Evolutionary conservation across 2,888 invertebrate species (phyloP).

Genomic region (Gandaritis pyraliata): DNA sequence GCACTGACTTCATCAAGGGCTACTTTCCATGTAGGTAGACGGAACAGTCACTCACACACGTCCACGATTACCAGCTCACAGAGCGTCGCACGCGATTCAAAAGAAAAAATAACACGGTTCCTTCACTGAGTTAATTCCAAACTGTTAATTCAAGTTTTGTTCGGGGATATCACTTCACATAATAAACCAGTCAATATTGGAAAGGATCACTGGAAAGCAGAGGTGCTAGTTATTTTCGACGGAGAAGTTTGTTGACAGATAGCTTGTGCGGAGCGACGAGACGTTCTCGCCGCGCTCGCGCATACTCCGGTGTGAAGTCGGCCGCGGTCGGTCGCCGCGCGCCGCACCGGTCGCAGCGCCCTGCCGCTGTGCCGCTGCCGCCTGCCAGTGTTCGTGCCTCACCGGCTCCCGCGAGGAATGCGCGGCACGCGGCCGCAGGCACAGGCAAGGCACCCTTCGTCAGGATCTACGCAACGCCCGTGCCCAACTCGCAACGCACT

Average conservation of each 20-base stretch:
- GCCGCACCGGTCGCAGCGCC: constrained; percentile 53
- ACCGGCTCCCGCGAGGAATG: constrained; percentile 73
- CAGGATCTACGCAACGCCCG: constrained; percentile 69
- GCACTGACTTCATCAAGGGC: constrained; percentile 71
- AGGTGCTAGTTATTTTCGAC: constrained; percentile 70
- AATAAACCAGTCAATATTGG: constrained; percentile 71
- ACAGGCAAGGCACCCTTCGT: constrained; percentile 60
- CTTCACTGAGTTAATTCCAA: constrained; percentile 70
- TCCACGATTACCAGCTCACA: constrained; percentile 67
- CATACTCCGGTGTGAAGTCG: constrained; percentile 82
- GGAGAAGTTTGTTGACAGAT: constrained; percentile 82
- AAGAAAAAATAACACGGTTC: constrained; percentile 80
- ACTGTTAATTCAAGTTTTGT: constrained; percentile 63
- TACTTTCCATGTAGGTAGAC: constrained; percentile 76
- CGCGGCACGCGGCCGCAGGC: constrained; percentile 68
- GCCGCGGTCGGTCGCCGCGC: constrained; percentile 60
- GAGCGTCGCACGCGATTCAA: constrained; percentile 80
- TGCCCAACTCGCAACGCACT: constrained; percentile 65
- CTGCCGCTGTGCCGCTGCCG: constrained; percentile 43
- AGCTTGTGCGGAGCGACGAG: constrained; percentile 70
- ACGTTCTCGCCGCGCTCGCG: constrained; percentile 83
- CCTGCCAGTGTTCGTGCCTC: constrained; percentile 16
- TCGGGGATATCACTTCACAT: constrained; percentile 67
- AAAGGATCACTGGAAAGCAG: constrained; percentile 68
- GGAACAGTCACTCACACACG: constrained; percentile 81